phyloP scores from a whole-genome alignment of 2,888 invertebrate species.

The Taenaris catops region DNA sequence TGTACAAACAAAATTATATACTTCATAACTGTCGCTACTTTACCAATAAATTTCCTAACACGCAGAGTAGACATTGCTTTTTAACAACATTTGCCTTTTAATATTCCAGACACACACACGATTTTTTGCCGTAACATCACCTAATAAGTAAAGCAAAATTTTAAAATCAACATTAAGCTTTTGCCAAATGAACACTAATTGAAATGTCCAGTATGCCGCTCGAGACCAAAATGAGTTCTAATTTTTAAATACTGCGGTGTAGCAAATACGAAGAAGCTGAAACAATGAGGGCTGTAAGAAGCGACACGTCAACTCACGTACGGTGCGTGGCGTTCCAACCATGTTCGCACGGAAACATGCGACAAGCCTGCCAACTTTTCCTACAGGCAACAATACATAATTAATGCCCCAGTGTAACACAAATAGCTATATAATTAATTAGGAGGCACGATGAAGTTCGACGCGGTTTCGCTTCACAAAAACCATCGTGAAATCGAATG shows the following conservation, averaged over 20 bases:
- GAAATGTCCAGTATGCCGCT: slow-evolving; percentile 23
- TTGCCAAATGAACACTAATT: slow-evolving; percentile 25
- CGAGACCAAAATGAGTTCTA: slow-evolving; percentile 36
- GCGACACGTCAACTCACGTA: slow-evolving; percentile 31
- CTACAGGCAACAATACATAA: slow-evolving; percentile 46
- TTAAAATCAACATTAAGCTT: too few species aligned
- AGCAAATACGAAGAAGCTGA: slow-evolving; percentile 36
- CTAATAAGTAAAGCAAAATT: too few species aligned
- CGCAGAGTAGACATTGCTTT: too few species aligned
- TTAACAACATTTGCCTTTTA: too few species aligned
- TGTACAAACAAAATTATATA: too few species aligned
- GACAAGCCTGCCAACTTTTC: slow-evolving; percentile 16
- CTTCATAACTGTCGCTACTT: too few species aligned
- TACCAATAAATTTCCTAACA: too few species aligned
- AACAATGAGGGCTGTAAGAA: slow-evolving; percentile 46
- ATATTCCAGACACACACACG: too few species aligned
- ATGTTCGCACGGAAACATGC: slow-evolving; percentile 15
- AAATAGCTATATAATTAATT: slow-evolving; percentile 61
- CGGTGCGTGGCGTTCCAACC: slow-evolving; percentile 34
- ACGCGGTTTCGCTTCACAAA: slow-evolving; percentile 37
- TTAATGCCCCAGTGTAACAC: slow-evolving; percentile 48
- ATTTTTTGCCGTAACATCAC: too few species aligned
- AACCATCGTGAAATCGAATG: too few species aligned
- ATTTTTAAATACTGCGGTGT: slow-evolving; percentile 37
- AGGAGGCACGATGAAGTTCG: slow-evolving; percentile 39